phyloP scores from a whole-genome alignment of 2,888 invertebrate species.

The Nomada goodeniana region DNA sequence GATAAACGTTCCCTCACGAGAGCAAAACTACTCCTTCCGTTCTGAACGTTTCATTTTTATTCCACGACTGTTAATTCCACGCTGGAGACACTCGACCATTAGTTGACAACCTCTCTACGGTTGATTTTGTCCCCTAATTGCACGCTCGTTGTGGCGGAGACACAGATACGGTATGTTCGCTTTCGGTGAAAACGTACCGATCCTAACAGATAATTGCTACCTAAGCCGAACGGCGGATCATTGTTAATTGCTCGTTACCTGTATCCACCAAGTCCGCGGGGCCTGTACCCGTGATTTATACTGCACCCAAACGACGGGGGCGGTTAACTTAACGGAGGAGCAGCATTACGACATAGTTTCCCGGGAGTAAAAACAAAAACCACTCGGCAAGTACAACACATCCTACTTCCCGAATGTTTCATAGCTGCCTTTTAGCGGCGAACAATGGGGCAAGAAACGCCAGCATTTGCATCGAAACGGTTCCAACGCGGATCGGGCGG shows the following conservation, averaged over 20 bases:
- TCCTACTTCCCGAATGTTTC: conserved; percentile 37
- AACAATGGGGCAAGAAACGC: not conserved
- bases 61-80: conserved; percentile 26
- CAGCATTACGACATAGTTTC: conserved; percentile 16
- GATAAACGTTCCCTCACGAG: not conserved
- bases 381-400: conserved; percentile 7
- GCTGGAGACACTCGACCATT: conserved; percentile 16
- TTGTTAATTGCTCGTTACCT: conserved; percentile 65
- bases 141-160: not conserved
- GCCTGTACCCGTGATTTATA: conserved; percentile 58
- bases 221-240: conserved; percentile 39
- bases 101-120: conserved; percentile 8
- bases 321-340: conserved; percentile 52
- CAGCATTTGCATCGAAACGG: not conserved
- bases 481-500: not conserved
- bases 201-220: conserved; percentile 52
- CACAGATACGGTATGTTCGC: not conserved
- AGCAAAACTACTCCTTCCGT: not conserved
- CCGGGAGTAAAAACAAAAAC: conserved; percentile 32
- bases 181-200: conserved; percentile 43
- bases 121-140: conserved; percentile 34
- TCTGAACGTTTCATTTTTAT: not conserved
- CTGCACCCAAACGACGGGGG: conserved; percentile 26
- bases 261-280: conserved; percentile 15
- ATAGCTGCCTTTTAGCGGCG: conserved; percentile 7